These are phyloP conservation scores for Erpobdella octoculata DNA, from an alignment of 2,888 invertebrate species.

Conservation along the genomic window DNA sequence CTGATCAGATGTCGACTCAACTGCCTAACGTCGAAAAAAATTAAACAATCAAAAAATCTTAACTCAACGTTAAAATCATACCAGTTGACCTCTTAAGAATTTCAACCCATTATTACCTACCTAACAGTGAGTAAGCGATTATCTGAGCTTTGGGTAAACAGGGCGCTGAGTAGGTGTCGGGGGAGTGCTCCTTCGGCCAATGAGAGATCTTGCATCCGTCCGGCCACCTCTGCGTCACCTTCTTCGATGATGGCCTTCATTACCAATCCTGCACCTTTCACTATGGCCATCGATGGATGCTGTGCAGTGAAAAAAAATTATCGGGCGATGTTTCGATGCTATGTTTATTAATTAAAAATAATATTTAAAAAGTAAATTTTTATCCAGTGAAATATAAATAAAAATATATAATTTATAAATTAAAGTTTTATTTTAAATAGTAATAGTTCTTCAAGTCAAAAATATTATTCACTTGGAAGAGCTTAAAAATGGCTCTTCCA, in stretches of 20 bases:
- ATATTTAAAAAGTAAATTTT: not conserved
- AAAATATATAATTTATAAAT: not conserved
- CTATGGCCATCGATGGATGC: conserved; percentile 94
- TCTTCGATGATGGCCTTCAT: conserved; percentile 97
- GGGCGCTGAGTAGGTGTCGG: conserved; percentile 77
- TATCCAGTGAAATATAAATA: not conserved
- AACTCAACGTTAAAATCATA: not conserved
- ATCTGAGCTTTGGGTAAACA: conserved; percentile 73
- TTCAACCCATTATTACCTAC: conserved; percentile 35
- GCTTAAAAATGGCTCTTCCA: conserved; percentile 79
- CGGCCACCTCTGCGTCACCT: conserved; percentile 80
- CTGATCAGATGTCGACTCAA: conserved; percentile 86
- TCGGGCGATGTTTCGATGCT: not conserved
- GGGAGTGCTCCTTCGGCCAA: conserved; percentile 92
- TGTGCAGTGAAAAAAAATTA: conserved; percentile 51
- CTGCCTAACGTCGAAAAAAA: conserved; percentile 59
- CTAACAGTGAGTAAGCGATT: conserved; percentile 71
- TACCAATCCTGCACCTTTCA: conserved; percentile 93
- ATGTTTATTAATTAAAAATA: not conserved
- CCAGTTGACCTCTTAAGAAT: not conserved
- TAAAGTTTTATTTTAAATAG: not conserved
- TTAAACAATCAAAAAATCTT: not conserved
- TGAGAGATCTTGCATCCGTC: conserved; percentile 88
- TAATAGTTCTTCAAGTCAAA: not conserved
- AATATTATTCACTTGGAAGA: conserved; percentile 66